Percentiles rank a stretch among this genome's conserved stretches.
These are phyloP conservation scores for Vanacampus margaritifer DNA, from an alignment of 2,113 vertebrate genomes.

Conservation along the genomic window DNA sequence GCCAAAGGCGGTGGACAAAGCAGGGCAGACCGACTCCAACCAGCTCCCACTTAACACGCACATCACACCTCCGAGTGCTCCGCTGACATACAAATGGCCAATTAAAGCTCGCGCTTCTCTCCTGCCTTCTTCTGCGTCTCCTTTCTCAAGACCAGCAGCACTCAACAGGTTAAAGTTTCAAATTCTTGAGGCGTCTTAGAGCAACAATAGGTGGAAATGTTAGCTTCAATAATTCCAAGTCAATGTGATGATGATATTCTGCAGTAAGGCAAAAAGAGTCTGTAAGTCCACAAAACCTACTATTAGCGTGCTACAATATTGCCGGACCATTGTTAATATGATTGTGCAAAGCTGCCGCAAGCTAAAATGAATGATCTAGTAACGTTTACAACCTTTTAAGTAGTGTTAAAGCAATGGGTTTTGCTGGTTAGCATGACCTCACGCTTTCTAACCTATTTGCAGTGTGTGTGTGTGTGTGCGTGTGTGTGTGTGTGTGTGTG, in stretches of 20 bases:
- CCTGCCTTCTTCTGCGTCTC: slow-evolving; percentile 2
- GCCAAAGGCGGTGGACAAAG: slow-evolving; percentile 68
- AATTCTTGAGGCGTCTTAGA: slow-evolving; percentile 23
- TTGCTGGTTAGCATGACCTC: background rate
- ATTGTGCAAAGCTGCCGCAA: too few species aligned
- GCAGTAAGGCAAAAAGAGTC: background rate
- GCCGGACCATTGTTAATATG: too few species aligned
- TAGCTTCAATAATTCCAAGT: background rate
- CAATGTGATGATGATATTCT: background rate
- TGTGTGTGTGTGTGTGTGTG: too few species aligned
- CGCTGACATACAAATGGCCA: slow-evolving; percentile 62
- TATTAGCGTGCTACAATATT: too few species aligned
- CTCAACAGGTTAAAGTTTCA: slow-evolving; percentile 43
- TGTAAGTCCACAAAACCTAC: too few species aligned
- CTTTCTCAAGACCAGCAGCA: background rate
- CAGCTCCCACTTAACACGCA: slow-evolving; percentile 69
- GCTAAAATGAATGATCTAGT: too few species aligned
- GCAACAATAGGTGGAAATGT: background rate
- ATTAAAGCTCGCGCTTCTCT: slow-evolving; percentile 47
- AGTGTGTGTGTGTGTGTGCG: too few species aligned
- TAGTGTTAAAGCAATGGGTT: background rate
- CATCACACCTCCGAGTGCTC: slow-evolving; percentile 66
- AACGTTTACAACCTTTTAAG: too few species aligned
- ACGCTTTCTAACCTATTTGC: too few species aligned
- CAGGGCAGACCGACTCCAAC: slow-evolving; percentile 63